These are phyloP conservation scores for Psittacus erithacus DNA, from an alignment of 2,113 vertebrate species.

Conservation along the genomic window DNA sequence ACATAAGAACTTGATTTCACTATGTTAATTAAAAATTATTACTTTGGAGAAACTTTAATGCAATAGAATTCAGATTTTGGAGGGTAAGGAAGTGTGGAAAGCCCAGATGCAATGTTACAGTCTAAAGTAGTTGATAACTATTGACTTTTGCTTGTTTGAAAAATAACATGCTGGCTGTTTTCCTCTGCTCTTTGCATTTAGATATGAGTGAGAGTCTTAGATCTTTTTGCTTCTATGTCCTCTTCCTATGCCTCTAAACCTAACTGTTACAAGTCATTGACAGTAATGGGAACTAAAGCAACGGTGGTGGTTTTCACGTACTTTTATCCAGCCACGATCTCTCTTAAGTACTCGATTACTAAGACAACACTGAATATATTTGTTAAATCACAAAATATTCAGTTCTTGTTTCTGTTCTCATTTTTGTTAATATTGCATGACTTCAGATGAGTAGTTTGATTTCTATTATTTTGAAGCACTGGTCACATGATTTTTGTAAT, in stretches of 20 bases:
- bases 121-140: neutral
- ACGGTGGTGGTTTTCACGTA: fast-evolving
- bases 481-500: neutral
- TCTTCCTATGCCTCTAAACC: neutral
- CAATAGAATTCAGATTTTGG: neutral
- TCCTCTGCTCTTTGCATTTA: neutral
- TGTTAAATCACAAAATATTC: neutral
- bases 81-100: neutral
- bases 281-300: neutral
- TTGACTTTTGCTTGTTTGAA: neutral
- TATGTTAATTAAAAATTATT: neutral
- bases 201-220: fast-evolving
- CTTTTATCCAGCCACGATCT: neutral
- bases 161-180: neutral
- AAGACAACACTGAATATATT: neutral
- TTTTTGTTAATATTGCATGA: neutral
- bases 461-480: neutral
- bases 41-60: neutral
- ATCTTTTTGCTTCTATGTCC: fast-evolving
- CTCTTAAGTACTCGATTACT: neutral
- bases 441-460: neutral
- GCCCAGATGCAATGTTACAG: neutral
- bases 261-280: fast-evolving
- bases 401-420: neutral
- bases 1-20: neutral